Base-by-base conservation (phyloP, 2,888 invertebrate species). In the Dolichomitus sp. region DNA sequence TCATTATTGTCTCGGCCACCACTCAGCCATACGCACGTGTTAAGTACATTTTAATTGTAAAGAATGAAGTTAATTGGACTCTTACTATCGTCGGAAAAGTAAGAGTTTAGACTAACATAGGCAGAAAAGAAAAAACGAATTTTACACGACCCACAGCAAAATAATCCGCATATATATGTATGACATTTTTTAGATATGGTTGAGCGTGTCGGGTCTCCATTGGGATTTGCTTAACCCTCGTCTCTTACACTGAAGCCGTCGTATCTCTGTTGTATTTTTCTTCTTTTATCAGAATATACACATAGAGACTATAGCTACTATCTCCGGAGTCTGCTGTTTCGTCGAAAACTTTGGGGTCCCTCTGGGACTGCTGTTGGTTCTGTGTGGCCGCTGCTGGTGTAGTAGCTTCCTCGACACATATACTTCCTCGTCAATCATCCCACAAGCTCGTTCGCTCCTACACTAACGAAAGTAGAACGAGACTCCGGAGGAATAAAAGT, bases 371-470 rank as follows among this genome's bases (percentile, higher is more conserved):
- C 65, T 63, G 75, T 76, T 76, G 76, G 76, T 76, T 76, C 57
- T 57, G 48, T 61, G 66, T 48, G 14, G 37, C 27, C n/a, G 19
- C 12, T 63, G 19, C 12, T 63, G 19, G 63, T 37, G 59, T 12
- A 12, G 54, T 11, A 6, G 45, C 65, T 65, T 65, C 14, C 42
- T 65, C 23, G 45, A 2, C 19, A 7, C 19, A 45, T 45, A 70
- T 57, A 42, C 57, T n/a, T n/a, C n/a, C n/a, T 80, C 80, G 80
- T 69, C 75, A 76, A 76, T 80, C 75, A 80, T 76, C 65, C 65
- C 23, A 19, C 48, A 30, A 52, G n/a, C 69, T 72, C 50, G 54
- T 27, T 70, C 73, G 45, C 65, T 54, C 37, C 54, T 70, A 14
- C 54, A 37, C 48, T 12, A 19, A 42, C 69, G 12, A 33, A 63